Evolutionary conservation across 2,797 vertebrate species (phyloP), one percentile per base, ranked within the genome.

Genomic region (Poecilia wingei): DNA sequence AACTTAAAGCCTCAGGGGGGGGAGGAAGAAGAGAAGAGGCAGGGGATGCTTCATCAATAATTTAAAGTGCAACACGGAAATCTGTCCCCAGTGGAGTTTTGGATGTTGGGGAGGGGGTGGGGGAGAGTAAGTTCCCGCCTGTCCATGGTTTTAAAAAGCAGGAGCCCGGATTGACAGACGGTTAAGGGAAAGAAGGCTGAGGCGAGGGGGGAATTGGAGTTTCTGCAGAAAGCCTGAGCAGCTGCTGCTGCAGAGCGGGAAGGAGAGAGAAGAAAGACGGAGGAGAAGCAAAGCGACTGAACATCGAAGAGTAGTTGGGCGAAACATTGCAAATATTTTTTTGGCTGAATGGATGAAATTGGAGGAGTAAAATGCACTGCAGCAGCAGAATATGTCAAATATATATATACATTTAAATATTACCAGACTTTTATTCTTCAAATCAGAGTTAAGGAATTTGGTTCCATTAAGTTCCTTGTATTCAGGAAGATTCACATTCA

Each of bases 11-110:
- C 91, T 83, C 77, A 28, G 41, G 0, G 55, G 82, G 81, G 82
- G 57, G 74, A 79, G 61, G 76, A 80, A 79, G 51, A 49, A 3
- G 74, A 55, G 53, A 47, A 6, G 79, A 53, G 46, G 73, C 47
- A 36, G 43, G 78, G 79, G 85, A 79, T 1, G 59, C 84, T 79
- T 81, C 84, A 84, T 92, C 79, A 88, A 88, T 91, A 90, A 90
- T 91, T 83, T 82, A 92, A 77, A 4, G 25, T 64, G 83, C 74
- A 10, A 3, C 0, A 16, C 77, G 78, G 82, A 83, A 90, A 82
- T 87, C 79, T 81, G 82, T 88, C 84, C 84, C 85, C 83, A 20
- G 6, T 16, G 74, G 84, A 83, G 43, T 51, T 79, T n/a, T 25
- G 46, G 61, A 36, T 36, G 22, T 55, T n/a, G 49, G 59, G 18